Base-by-base conservation (phyloP, 2,113 vertebrate genomes). In the Axis porcinus region DNA sequence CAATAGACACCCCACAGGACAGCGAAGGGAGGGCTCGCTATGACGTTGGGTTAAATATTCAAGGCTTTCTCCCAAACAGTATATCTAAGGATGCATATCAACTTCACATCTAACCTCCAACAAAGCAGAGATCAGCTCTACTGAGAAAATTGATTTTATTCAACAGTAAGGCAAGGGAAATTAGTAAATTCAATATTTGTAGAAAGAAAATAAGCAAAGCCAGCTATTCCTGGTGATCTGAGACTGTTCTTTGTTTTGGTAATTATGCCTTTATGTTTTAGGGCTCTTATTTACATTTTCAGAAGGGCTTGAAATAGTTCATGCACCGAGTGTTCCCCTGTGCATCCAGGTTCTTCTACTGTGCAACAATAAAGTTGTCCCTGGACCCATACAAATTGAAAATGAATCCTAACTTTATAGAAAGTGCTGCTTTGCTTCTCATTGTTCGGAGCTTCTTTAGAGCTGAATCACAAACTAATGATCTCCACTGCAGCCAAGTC, bases 101-200 rank as follows among this genome's bases (percentile, higher is more conserved):
- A 95, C 98, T 98, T 98, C 98, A 96, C 98, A 98, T 98, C 98
- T 99, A 98, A 98, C 99, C 98, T 99, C 99, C 99, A 99, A 99
- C 98, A 99, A 99, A 98, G 97, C 98, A 97, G 98, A 98, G 98
- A 99, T 99, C 98, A 99, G 98, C 97, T 98, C 98, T 99, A 98
- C 98, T 98, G 98, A 99, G 98, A 98, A 98, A 99, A 99, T 99
- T 99, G 98, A 99, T 99, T 99, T 99, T 98, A 98, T 99, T 99
- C 99, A 99, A 98, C 96, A 98, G 98, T 92, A 99, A 99, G 98
- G 98, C 97, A 89, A 98, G 99, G 99, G 99, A 99, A 99, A 99
- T 99, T 99, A 99, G 98, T 99, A 99, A 99, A 98, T 98, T 99
- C 99, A 99, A 99, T 99, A 99, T 99, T 99, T 99, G 98, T 98